Conservation (phyloP, 2,797 vertebrate genomes). For the Etheostoma nigrum region DNA sequence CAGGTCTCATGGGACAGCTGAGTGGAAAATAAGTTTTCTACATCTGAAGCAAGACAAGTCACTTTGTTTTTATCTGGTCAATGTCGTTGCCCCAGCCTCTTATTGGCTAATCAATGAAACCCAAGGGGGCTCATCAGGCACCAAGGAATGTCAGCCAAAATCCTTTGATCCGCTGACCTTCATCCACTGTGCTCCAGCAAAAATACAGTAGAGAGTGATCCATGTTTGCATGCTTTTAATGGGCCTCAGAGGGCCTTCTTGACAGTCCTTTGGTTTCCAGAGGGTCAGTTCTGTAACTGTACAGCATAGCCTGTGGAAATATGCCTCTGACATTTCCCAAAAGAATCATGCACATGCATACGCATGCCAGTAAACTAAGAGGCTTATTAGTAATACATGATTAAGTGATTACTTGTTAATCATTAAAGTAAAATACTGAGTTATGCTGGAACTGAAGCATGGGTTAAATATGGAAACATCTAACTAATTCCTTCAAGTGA, state of each 20-base stretch:
- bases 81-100: conserved; percentile 77
- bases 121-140: conserved; percentile 83
- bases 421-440: conserved; percentile 76
- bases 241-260: conserved; percentile 79
- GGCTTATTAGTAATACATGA: conserved; percentile 84
- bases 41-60: conserved; percentile 80
- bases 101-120: conserved; percentile 86
- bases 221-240: conserved; percentile 85
- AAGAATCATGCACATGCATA: conserved; percentile 55
- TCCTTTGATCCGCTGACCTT: conserved; percentile 84
- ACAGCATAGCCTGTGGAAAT: conserved; percentile 66
- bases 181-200: conserved; percentile 74
- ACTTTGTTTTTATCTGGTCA: conserved; percentile 84
- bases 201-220: conserved; percentile 78
- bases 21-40: conserved; percentile 77
- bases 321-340: conserved; percentile 74
- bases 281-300: conserved; percentile 77
- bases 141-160: conserved; percentile 80
- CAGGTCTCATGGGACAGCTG: conserved; percentile 58
- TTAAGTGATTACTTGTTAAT: conserved; percentile 82
- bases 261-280: conserved; percentile 74
- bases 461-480: conserved; percentile 74
- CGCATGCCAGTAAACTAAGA: conserved; percentile 79
- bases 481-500: conserved; percentile 69
- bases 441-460: conserved; percentile 74